Base-by-base conservation (phyloP, 2,888 invertebrate species). In the Acrobasis consociella region DNA sequence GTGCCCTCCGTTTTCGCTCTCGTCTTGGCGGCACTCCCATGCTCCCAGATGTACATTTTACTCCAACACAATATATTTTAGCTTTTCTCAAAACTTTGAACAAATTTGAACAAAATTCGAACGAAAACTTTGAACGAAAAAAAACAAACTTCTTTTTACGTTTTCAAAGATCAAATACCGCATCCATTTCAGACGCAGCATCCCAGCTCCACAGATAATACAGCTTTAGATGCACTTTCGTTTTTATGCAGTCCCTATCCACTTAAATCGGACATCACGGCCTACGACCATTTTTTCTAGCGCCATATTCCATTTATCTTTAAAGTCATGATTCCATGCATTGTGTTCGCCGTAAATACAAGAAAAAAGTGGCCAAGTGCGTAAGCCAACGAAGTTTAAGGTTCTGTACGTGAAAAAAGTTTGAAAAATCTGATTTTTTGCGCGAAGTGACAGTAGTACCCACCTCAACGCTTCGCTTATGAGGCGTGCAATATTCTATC, bases 221-320 rank as follows among this genome's bases (percentile, higher is more conserved):
- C 60, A 55, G 38, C 69, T 69, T 71, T 75, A 69, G 74, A 81
- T 82, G 84, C 86, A 87, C 86, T 87, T 85, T 85, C 85, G 87
- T 87, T 86, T 86, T 85, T 86, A 83, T 86, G 82, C 80, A 75
- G 69, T 71, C 74, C 75, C 77, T 75, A 80, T 77, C 79, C 79
- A 83, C 78, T 82, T 79, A 83, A 85, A 83, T 84, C 81, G 81
- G 80, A 80, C 81, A 76, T 83, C 80, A 79, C 80, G 75, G 76
- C 77, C 78, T 73, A 66, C 72, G 77, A 75, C 73, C 72, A 71
- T 72, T 82, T 85, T 86, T 86, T 82, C 75, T 70, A 58, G 62
- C 69, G 69, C 76, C 77, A 77, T 83, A 86, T 85, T 83, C 83
- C 81, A 85, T 89, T 86, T 90, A 88, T 89, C 85, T 86, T 74